Evolutionary conservation across 1,140 invertebrate species (phyloP).

Genomic region (Drosophila busckii): DNA sequence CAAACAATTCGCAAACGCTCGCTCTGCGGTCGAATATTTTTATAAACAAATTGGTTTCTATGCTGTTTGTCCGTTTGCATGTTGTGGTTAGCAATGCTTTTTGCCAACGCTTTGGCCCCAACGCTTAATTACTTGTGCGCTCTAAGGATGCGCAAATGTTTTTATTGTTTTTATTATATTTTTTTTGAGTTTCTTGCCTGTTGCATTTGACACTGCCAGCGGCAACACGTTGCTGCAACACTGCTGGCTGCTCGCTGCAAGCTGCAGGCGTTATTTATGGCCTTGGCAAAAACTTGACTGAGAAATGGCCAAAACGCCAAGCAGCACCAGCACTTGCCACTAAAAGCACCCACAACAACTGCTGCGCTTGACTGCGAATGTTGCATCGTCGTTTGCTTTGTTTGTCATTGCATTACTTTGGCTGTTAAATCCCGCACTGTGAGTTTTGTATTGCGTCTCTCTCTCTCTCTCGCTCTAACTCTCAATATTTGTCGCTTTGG

Average conservation of each 20-base stretch:
- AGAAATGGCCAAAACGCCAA: conserved; percentile 41
- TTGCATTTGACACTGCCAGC: conserved; percentile 60
- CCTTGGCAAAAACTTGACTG: conserved; percentile 34
- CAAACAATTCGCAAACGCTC: conserved; percentile 64
- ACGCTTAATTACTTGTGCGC: conserved; percentile 63
- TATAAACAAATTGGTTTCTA: conserved; percentile 66
- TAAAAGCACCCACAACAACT: conserved; percentile 9
- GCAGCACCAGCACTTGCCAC: conserved; percentile 9
- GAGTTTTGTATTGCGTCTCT: conserved; percentile 50
- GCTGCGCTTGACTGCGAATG: conserved; percentile 35
- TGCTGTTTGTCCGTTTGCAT: conserved; percentile 12
- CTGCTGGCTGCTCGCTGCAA: conserved; percentile 63
- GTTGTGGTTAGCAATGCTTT: conserved; percentile 46
- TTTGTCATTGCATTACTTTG: conserved; percentile 75
- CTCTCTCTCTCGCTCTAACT: conserved; percentile 14
- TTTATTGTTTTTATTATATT: background rate
- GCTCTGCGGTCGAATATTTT: conserved; percentile 53
- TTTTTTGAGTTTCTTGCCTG: conserved; percentile 34
- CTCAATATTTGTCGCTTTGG: conserved; percentile 73
- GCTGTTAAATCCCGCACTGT: conserved; percentile 57
- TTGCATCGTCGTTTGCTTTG: conserved; percentile 49
- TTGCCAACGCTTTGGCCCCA: too few species aligned
- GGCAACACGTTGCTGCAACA: conserved; percentile 52
- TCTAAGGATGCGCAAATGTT: conserved; percentile 52
- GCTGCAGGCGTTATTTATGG: conserved; percentile 64